A percentile compares a stretch with the other conserved stretches of the same genome.
These are phyloP conservation scores for Trichomycterus rosablanca DNA, from an alignment of 2,113 vertebrate genomes.

Conservation along the genomic window DNA sequence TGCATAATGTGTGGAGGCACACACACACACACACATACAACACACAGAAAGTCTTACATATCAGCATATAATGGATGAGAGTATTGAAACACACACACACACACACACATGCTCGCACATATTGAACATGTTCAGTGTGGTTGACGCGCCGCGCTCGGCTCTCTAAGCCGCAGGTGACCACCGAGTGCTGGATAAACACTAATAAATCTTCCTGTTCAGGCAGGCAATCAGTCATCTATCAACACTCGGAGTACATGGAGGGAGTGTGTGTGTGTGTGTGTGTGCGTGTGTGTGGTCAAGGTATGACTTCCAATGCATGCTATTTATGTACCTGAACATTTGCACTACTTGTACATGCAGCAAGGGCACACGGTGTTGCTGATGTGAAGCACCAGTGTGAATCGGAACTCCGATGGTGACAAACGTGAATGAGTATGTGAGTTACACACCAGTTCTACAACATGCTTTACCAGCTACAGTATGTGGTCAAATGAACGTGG, in stretches of 20 bases:
- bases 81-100: slow-evolving; percentile 17
- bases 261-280: slow-evolving; percentile 20
- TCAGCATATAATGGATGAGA: slow-evolving; percentile 30
- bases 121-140: slow-evolving; percentile 19
- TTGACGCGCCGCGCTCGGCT: slow-evolving; percentile 27
- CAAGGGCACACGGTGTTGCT: too few relatives aligned
- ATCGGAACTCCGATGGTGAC: too few relatives aligned
- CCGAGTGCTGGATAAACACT: slow-evolving; percentile 54
- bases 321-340: too few relatives aligned
- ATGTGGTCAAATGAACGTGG: too few relatives aligned
- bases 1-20: slow-evolving; percentile 2
- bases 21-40: background rate
- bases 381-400: too few relatives aligned
- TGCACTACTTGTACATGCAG: too few relatives aligned
- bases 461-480: too few relatives aligned
- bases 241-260: slow-evolving; percentile 45
- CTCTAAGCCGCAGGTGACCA: slow-evolving; percentile 55
- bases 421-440: too few relatives aligned
- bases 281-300: too few relatives aligned
- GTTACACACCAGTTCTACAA: too few relatives aligned
- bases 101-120: slow-evolving; percentile 8
- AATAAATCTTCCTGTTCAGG: slow-evolving; percentile 54
- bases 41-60: too few relatives aligned
- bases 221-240: slow-evolving; percentile 55
- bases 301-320: too few relatives aligned